Conservation (phyloP, 2,113 vertebrate species). For the Oncorhynchus gorbuscha region DNA sequence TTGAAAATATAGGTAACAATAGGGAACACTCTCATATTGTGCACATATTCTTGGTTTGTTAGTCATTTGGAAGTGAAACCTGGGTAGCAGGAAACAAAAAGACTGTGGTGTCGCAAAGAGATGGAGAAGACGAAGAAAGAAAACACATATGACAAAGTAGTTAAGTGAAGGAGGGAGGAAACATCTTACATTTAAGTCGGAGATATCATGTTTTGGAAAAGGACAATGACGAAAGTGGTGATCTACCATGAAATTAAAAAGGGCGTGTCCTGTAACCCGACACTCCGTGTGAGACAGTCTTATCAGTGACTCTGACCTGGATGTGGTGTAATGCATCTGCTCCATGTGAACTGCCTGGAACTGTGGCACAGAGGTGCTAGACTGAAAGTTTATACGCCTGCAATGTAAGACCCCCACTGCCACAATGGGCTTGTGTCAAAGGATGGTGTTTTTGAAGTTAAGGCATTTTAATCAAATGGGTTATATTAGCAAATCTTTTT, state of each 20-base stretch:
- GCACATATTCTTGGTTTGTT: not conserved
- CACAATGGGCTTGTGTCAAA: conserved; percentile 17
- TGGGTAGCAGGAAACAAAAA: conserved; percentile 9
- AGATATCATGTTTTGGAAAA: conserved; percentile 24
- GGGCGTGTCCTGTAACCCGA: conserved; percentile 61
- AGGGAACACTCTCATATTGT: not conserved
- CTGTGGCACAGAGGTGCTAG: not conserved
- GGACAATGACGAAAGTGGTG: conserved; percentile 25
- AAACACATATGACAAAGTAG: conserved; percentile 12
- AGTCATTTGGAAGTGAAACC: conserved; percentile 13
- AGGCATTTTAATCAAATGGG: conserved; percentile 20
- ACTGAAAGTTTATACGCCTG: conserved; percentile 9
- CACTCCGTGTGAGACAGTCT: conserved; percentile 36
- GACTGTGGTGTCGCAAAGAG: conserved; percentile 11
- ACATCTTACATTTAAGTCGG: conserved; percentile 17
- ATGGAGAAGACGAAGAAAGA: not conserved
- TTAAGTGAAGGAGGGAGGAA: conserved; percentile 38
- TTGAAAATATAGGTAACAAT: not conserved
- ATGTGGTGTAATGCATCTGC: conserved; percentile 40
- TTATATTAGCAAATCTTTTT: conserved; percentile 24
- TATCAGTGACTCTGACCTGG: conserved; percentile 34
- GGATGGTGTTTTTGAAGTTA: conserved; percentile 16
- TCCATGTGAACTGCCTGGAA: conserved; percentile 19
- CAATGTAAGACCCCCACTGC: conserved; percentile 26
- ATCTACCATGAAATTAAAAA: conserved; percentile 40